Base-by-base conservation (phyloP, 2,797 vertebrate species). In the Pogoniulus pusillus region DNA sequence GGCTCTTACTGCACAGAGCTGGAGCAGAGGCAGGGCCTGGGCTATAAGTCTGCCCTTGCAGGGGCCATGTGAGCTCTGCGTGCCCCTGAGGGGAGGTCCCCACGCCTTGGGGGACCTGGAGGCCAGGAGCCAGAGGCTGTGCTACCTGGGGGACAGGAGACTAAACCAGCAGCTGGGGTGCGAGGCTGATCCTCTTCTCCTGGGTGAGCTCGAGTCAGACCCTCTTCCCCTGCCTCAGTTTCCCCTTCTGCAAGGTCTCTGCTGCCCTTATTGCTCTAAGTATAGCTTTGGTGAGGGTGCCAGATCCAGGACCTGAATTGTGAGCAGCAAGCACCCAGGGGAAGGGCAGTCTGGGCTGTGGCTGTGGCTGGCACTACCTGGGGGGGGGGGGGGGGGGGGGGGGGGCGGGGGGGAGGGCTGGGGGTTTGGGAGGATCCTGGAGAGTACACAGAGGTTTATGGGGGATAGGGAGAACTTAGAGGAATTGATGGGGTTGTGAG, bases 41-140 rank as follows among this genome's bases (percentile, higher is more conserved):
- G 57, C 43, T 49, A 16, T 0, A 0, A 20, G 20, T 19, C 7
- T 27, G 12, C 8, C 15, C 7, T 24, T 0, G 2, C 29, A 5
- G 63, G 35, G 39, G 43, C 63, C 34, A 49, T 0, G 0, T 12
- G 7, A 2, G 0, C 39, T n/a, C 51, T 4, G 15, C 10, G 32
- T 32, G 45, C 51, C 37, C 2, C 2, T 26, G 13, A 7, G 24
- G 10, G 2, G 24, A 18, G 20, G 49, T 7, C 54, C 60, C 18
- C 2, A 13, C 29, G 22, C 20, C 29, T 11, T 30, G 8, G 8
- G 34, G 43, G 34, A 27, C 34, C n/a, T 60, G 62, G 20, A 12
- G 32, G 2, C 12, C 12, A 4, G 39, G 59, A 57, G 34, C 35
- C 55, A 32, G 35, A 32, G 41, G 30, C 16, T 29, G 41, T 49